phyloP scores from a whole-genome alignment of 2,888 invertebrate species.

The Aleiodes alternator region DNA sequence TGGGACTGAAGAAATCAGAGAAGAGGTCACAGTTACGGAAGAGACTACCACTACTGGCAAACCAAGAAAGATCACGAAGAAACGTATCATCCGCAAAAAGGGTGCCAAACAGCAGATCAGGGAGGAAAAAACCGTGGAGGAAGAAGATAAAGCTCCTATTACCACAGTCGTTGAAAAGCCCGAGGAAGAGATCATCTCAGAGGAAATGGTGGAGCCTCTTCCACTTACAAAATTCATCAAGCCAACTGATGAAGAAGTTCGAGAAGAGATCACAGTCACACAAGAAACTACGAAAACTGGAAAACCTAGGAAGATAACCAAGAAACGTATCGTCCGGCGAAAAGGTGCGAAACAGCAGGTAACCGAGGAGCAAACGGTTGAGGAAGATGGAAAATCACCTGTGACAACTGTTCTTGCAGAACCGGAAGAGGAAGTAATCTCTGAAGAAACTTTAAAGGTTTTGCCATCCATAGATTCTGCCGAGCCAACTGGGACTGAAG shows the following conservation, averaged over 20 bases:
- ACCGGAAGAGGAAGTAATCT: slow-evolving; percentile 62
- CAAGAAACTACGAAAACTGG: slow-evolving; percentile 66
- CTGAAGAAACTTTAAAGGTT: slow-evolving; percentile 67
- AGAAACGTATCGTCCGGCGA: slow-evolving; percentile 64
- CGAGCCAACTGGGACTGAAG: slow-evolving; percentile 66
- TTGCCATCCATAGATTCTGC: slow-evolving; percentile 71
- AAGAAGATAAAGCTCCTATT: slow-evolving; percentile 63
- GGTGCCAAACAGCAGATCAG: slow-evolving; percentile 51
- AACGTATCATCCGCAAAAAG: slow-evolving; percentile 56
- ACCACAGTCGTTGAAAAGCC: slow-evolving; percentile 61
- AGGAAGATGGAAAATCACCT: slow-evolving; percentile 75
- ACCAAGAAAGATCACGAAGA: slow-evolving; percentile 63
- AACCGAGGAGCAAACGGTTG: slow-evolving; percentile 54
- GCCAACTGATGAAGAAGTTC: slow-evolving; percentile 58
- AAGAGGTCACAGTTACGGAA: slow-evolving; percentile 65
- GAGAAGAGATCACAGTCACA: slow-evolving; percentile 59
- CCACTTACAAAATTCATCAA: slow-evolving; percentile 57
- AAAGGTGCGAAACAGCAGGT: slow-evolving; percentile 66
- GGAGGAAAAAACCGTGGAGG: slow-evolving; percentile 72
- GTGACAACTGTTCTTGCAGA: slow-evolving; percentile 71
- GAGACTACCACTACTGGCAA: slow-evolving; percentile 70
- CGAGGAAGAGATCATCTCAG: slow-evolving; percentile 48
- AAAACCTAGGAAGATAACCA: slow-evolving; percentile 60
- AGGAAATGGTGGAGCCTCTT: too few species aligned
- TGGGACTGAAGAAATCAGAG: slow-evolving; percentile 61